These are phyloP conservation scores for Monochamus saltuarius DNA, from an alignment of 1,140 invertebrate genomes.

Conservation along the genomic window DNA sequence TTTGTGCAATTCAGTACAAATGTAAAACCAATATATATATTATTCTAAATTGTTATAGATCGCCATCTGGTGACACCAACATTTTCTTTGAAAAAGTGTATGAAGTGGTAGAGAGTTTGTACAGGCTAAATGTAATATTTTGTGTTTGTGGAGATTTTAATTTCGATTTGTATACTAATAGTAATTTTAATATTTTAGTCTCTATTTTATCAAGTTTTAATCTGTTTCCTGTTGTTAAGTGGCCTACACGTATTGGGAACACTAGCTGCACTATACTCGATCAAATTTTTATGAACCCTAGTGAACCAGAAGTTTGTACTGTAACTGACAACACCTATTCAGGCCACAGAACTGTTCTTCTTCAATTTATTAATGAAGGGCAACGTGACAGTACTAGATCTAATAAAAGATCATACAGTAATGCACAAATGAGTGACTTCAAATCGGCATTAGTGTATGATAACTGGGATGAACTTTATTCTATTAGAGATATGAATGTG, in stretches of 20 bases:
- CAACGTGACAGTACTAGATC: too few relatives aligned
- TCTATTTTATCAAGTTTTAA: not conserved
- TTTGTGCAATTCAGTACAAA: not conserved
- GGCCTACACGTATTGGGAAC: not conserved
- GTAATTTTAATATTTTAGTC: not conserved
- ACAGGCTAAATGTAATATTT: not conserved
- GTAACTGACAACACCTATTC: not conserved
- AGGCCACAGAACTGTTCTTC: not conserved
- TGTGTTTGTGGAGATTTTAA: slow-evolving; percentile 4
- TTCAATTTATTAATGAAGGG: too few relatives aligned
- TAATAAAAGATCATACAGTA: not conserved
- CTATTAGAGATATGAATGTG: too few relatives aligned
- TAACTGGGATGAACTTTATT: too few relatives aligned
- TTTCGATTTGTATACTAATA: not conserved
- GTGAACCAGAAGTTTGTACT: not conserved
- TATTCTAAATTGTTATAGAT: not conserved
- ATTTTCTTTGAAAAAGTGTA: not conserved
- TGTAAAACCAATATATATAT: not conserved
- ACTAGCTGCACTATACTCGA: not conserved
- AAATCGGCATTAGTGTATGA: too few relatives aligned
- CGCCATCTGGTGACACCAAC: not conserved
- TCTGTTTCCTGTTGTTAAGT: not conserved
- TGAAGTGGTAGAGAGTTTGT: not conserved
- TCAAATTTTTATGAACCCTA: not conserved
- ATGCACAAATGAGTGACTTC: not conserved